Base-by-base conservation (phyloP, 2,797 vertebrate genomes). In the Leptoclinus maculatus region DNA sequence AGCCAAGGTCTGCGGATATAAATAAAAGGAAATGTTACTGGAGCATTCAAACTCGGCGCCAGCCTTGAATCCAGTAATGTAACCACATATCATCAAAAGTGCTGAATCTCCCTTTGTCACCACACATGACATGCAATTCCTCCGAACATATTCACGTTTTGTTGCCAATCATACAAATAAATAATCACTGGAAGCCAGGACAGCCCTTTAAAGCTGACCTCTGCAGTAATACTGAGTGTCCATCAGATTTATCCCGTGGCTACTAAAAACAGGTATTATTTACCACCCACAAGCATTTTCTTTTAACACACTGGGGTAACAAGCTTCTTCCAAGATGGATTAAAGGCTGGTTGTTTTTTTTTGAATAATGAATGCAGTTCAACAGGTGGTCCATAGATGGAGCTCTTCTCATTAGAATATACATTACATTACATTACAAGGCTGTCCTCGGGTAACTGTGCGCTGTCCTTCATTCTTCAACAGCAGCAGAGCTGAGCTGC, bases 1-100 rank as follows among this genome's bases (percentile, higher is more conserved):
- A 93, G 94, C 94, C 95, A 96, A 96, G 95, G 95, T 95, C 95
- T 95, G 91, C 86, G 90, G 95, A 95, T 96, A 96, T 95, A 95
- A 96, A 95, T 96, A 95, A 95, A 95, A 95, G 93, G 94, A 95
- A 95, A 95, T 94, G 94, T 95, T 95, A 95, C 94, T 90, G 91
- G 91, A 92, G 92, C 94, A 95, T 95, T 95, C 94, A 94, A 95
- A 95, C 92, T 92, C 90, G 76, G 88, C 87, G 83, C 84, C 93
- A 94, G 94, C 95, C 95, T 96, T 96, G 94, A 93, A 89, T 84
- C 78, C 93, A 73, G 91, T 95, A 95, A 96, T 95, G 94, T 93
- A 92, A 94, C 94, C 93, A 95, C 95, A 96, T 95, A 95, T 96
- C 95, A 95, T 94, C 87, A 95, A 95, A 95, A 95, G 93, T 94